Base-by-base conservation (phyloP, 2,797 vertebrate genomes). In the Emydoidea blandingii region DNA sequence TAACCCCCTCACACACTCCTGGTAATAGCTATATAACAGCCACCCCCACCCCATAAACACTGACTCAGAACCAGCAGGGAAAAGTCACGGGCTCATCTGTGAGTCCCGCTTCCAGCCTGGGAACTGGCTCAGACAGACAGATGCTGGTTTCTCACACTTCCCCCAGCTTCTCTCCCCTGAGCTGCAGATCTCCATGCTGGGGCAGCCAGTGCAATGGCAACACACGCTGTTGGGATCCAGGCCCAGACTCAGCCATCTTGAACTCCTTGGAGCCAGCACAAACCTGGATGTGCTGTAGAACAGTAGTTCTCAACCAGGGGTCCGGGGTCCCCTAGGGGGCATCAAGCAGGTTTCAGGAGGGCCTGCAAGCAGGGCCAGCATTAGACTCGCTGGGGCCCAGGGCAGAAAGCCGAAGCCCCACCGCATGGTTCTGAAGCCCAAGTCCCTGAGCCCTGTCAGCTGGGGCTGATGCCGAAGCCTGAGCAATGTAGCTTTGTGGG, bases 61-160 rank as follows among this genome's bases (percentile, higher is more conserved):
- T 81, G 85, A 68, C 52, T 86, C 74, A 84, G 88, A 85, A 86
- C 18, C 52, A 65, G 41, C 57, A 41, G 65, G n/a, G 59, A 34
- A 37, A 37, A 41, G 65, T 72, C 65, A 5, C 31, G 79, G 72
- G 4, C 76, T 19, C n/a, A 80, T 41, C 62, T 57, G 5, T 47
- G 79, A 86, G 84, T 89, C 76, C 80, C 79, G 19, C 47, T 31
- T 85, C 37, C 52, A 16, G 2, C 31, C 86, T 87, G 62, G 65
- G 81, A 95, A 54, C 54, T 1, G 1, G 57, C 83, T 68, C 59
- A 89, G 81, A 76, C 57, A 49, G 52, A 86, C 52, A 41, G 86
- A 76, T 93, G 76, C 56, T 41, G 79, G 50, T 6, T 3, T 80
- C 85, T 53, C 50, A 21, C 68, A 94, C 65, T 72, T 72, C 29